Evolutionary conservation across 2,888 invertebrate species (phyloP), one percentile per base, ranked within the genome.

Genomic region (Dasypolia templi): DNA sequence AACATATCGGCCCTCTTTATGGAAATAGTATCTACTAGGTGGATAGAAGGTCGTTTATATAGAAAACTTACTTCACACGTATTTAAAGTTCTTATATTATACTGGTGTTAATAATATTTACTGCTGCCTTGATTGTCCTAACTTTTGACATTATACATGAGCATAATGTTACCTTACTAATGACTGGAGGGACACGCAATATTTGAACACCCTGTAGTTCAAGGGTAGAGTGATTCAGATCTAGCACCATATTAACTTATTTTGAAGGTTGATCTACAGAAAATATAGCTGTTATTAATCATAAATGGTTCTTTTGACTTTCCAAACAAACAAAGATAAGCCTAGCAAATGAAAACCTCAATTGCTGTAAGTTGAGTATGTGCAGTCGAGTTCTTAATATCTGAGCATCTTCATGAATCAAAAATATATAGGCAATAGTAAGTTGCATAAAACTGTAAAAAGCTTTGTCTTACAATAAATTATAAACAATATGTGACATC

Each of bases 141-240:
- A 81, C 71, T 82, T 82, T 86, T 81, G 79, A 79, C 78, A 86
- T 82, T 80, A 78, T 73, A 67, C 66, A 79, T 62, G 70, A 79
- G 71, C 77, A 79, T 71, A 75, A 76, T 79, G 58, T 75, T 66
- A 59, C 67, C 74, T 72, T 78, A 77, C 84, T 87, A 88, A 88
- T 85, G 86, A 86, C 65, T 46, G 22, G 58, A 73, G 69, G 55
- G 67, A 79, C 89, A 87, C 89, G 88, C 85, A 80, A 84, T 78
- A 81, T 75, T 79, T 81, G 61, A 51, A 81, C 77, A 77, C 55
- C 69, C 75, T 59, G 64, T 72, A 75, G 83, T 87, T 83, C 87
- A 87, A 87, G 87, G 87, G 29, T 74, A 64, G 49, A 66, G 66
- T 79, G 75, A 85, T 85, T 87, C 59, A 63, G 73, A 85, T 85